Evolutionary conservation across 2,888 invertebrate species (phyloP).

Genomic region (Coelogynopora nodosa): DNA sequence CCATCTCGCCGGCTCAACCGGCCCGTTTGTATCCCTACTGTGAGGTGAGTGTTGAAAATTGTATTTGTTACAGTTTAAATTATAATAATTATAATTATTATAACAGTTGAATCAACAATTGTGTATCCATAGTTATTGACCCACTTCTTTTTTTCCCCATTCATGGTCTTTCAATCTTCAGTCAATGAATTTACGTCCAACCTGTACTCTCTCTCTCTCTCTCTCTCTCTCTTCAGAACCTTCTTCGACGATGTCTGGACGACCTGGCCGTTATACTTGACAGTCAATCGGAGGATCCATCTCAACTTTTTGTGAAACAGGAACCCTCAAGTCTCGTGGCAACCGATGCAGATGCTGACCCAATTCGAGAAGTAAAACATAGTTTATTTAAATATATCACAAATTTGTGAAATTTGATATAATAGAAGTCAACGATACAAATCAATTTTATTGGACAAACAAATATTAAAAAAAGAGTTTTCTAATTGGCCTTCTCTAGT

Average conservation of each 20-base stretch:
- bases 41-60: conserved; percentile 4
- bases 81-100: too few species aligned
- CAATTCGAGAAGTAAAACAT: background rate
- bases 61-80: too few species aligned
- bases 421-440: too few species aligned
- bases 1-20: background rate
- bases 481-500: too few species aligned
- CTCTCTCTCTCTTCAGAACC: background rate
- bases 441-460: too few species aligned
- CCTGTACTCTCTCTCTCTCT: background rate
- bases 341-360: background rate
- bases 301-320: background rate
- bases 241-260: background rate
- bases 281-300: background rate
- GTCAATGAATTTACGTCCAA: too few species aligned
- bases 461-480: too few species aligned
- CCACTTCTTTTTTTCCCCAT: background rate
- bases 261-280: background rate
- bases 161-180: too few species aligned
- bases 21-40: background rate
- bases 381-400: too few species aligned
- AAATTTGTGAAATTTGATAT: too few species aligned
- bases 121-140: too few species aligned
- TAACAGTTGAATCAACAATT: too few species aligned
- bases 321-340: background rate